Base-by-base conservation (phyloP, 2,888 invertebrate genomes). In the Poecilobothrus nobilitatus region DNA sequence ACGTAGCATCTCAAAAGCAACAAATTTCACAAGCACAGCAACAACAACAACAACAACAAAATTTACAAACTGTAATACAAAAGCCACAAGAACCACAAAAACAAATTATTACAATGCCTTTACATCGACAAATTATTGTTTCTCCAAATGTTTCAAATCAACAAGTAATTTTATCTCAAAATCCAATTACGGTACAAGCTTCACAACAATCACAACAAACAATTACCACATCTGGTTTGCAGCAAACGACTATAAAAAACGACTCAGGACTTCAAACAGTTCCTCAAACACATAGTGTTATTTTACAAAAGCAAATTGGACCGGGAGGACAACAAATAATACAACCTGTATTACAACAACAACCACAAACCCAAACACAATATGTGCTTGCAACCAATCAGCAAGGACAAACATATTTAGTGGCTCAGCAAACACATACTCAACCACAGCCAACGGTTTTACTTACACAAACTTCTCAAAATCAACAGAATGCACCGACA, bases 381-480 rank as follows among this genome's bases (percentile, higher is more conserved):
- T 82, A 82, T 68, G 78, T 82, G 6, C 72, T 82, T 66, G 82
- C 82, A 20, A 82, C 82, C 68, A 82, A 82, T 74, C 80, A 79
- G 12, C 84, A 85, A 65, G 86, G 87, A 0, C 88, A 88, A 74
- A 84, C 84, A 1, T 89, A 89, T 75, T 84, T 89, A 62, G 84
- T 89, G 15, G 88, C 89, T 0, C 89, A 89, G 74, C 87, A 87
- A 10, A 69, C 79, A 5, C 27, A 22, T 10, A 7, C 65, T 2
- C 34, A 34, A 34, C n/a, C 65, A 37, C 74, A 76, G 4, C 74
- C 79, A 8, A 80, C 81, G 72, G 88, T 89, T 0, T 85, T 89
- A 0, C 78, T 89, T 1, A 86, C 89, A 0, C 87, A 89, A 0
- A 89, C 89, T 75, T 86, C 88, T 1, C 89, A 89, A 74, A 89